phyloP scores from a whole-genome alignment of 2,113 vertebrate genomes.

The Nematolebias whitei region DNA sequence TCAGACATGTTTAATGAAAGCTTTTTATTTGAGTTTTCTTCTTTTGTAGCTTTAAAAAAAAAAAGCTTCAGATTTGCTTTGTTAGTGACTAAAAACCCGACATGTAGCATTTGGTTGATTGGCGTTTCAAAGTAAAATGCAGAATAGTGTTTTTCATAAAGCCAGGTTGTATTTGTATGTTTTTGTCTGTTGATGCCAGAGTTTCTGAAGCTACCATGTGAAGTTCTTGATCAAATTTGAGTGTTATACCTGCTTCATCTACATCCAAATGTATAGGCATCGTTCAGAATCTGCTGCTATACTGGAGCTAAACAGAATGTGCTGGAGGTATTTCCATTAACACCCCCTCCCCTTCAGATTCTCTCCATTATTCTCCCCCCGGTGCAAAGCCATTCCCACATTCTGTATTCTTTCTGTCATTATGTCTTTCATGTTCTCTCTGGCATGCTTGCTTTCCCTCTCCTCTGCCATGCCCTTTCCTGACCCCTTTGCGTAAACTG shows the following conservation, averaged over 20 bases:
- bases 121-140: constrained; percentile 11
- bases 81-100: background rate
- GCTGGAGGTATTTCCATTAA: constrained; percentile 72
- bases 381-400: constrained; percentile 64
- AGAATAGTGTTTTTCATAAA: constrained; percentile 41
- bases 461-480: constrained; percentile 41
- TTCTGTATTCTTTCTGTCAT: constrained; percentile 57
- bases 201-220: constrained; percentile 59
- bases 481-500: constrained; percentile 71
- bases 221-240: constrained; percentile 60
- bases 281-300: constrained; percentile 70
- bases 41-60: no score
- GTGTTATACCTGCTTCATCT: constrained; percentile 59
- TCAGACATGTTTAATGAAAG: no score
- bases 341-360: constrained; percentile 16
- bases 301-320: constrained; percentile 73
- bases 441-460: constrained; percentile 39
- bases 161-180: constrained; percentile 38
- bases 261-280: constrained; percentile 39
- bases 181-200: constrained; percentile 39
- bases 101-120: constrained; percentile 15
- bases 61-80: background rate
- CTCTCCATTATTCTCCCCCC: constrained; percentile 26
- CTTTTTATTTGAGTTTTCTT: no score
- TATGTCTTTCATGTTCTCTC: constrained; percentile 30